phyloP scores from a whole-genome alignment of 2,113 vertebrate genomes.

The Bettongia penicillata region DNA sequence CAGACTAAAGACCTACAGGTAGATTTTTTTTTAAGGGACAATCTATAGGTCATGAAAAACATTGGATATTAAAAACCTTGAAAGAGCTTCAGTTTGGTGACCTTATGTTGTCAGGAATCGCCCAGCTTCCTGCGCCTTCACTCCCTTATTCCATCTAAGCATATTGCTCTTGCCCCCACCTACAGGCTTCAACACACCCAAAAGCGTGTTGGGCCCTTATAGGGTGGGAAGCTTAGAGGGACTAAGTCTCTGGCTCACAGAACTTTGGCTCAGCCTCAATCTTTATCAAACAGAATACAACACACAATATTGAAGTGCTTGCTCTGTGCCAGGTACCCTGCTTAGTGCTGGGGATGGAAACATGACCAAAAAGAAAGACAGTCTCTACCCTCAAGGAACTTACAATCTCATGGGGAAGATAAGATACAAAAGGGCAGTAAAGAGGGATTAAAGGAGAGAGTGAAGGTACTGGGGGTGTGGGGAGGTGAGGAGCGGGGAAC shows the following conservation, averaged over 20 bases:
- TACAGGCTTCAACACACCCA: background rate
- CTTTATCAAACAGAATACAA: background rate
- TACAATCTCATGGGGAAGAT: too few species aligned
- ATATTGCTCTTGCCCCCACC: background rate
- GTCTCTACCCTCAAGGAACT: too few species aligned
- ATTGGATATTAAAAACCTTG: background rate
- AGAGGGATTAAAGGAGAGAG: too few species aligned
- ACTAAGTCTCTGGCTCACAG: background rate
- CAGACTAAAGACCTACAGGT: background rate
- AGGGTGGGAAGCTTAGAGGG: background rate
- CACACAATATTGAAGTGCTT: background rate
- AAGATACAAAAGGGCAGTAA: too few species aligned
- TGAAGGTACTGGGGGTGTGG: too few species aligned
- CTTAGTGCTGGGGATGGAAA: background rate
- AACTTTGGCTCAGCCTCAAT: fast-evolving
- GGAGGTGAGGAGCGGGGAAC: too few species aligned
- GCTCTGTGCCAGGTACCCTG: background rate
- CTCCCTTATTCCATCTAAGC: background rate
- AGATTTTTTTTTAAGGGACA: background rate
- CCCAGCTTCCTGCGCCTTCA: background rate
- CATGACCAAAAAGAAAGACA: too few species aligned
- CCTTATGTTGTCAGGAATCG: background rate
- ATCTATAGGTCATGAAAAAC: background rate
- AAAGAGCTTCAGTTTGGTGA: background rate
- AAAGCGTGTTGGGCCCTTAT: background rate